Conservation (phyloP, 2,888 invertebrate genomes). For the Brassicogethes aeneus region DNA sequence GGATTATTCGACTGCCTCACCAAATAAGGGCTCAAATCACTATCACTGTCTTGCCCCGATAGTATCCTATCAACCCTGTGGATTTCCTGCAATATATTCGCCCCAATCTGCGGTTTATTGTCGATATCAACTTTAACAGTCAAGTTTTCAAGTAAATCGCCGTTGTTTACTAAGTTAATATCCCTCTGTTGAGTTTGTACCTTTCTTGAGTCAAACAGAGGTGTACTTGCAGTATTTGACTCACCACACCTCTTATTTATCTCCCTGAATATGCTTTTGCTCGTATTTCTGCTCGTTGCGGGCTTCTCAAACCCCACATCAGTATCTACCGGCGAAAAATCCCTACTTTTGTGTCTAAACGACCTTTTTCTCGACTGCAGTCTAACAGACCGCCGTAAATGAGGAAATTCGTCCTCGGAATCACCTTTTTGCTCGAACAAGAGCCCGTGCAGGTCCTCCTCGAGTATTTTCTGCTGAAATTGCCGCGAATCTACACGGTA, state of each 20-base stretch:
- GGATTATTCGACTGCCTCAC: not conserved
- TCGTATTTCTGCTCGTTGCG: constrained; percentile 10
- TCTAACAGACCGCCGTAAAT: too few relatives aligned
- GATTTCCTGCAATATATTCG: constrained; percentile 7
- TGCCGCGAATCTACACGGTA: not conserved
- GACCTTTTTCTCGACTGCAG: not conserved
- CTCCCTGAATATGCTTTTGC: constrained; percentile 20
- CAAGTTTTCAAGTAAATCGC: not conserved
- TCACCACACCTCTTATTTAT: constrained; percentile 16
- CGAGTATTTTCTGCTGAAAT: not conserved
- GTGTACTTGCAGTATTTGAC: too few relatives aligned
- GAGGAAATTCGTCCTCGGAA: not conserved
- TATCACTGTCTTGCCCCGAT: not conserved
- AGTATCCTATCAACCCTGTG: not conserved
- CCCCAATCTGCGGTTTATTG: too few relatives aligned
- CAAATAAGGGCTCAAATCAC: not conserved
- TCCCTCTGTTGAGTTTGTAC: not conserved
- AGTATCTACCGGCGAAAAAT: not conserved
- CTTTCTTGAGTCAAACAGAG: too few relatives aligned
- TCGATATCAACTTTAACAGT: too few relatives aligned
- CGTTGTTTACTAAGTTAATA: not conserved
- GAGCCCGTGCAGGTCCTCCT: not conserved
- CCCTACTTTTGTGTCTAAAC: not conserved
- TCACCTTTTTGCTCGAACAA: not conserved
- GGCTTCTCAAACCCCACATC: not conserved